These are phyloP conservation scores for Achroia grisella DNA, from an alignment of 1,140 invertebrate species.

Conservation along the genomic window DNA sequence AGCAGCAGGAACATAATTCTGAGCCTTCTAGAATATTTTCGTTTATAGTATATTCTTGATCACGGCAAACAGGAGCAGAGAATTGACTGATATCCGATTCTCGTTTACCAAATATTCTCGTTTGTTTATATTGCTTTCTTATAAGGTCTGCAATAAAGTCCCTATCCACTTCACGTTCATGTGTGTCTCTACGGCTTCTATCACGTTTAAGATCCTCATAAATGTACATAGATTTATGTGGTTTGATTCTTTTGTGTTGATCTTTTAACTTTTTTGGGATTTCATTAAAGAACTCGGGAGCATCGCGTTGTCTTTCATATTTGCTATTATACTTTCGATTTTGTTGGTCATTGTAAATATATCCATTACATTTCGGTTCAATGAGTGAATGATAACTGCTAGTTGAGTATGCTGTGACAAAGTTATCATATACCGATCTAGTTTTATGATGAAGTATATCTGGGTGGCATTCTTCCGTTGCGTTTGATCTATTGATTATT, in stretches of 20 bases:
- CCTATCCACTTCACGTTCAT: conserved; percentile 27
- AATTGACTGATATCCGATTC: conserved; percentile 51
- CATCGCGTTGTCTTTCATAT: too few relatives aligned
- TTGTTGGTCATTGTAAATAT: neutral
- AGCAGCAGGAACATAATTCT: conserved; percentile 51
- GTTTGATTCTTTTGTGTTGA: too few relatives aligned
- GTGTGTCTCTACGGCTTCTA: neutral
- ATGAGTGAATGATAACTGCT: conserved; percentile 30
- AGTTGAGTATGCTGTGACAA: conserved; percentile 16
- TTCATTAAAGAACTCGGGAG: too few relatives aligned
- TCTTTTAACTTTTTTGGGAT: too few relatives aligned
- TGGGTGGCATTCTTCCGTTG: conserved; percentile 8
- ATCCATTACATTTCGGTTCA: conserved; percentile 4
- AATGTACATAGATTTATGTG: too few relatives aligned
- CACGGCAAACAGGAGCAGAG: conserved; percentile 54
- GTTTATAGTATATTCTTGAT: conserved; percentile 34
- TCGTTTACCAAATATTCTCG: conserved; percentile 43
- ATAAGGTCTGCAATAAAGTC: conserved; percentile 61
- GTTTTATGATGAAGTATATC: conserved; percentile 22
- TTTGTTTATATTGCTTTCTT: conserved; percentile 47
- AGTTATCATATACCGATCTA: conserved; percentile 11
- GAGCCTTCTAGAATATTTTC: conserved; percentile 29
- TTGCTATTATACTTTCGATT: too few relatives aligned
- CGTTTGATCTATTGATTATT: conserved; percentile 13
- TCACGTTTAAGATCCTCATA: neutral